Conservation (phyloP, 2,113 vertebrate species). For the Daboia siamensis region DNA sequence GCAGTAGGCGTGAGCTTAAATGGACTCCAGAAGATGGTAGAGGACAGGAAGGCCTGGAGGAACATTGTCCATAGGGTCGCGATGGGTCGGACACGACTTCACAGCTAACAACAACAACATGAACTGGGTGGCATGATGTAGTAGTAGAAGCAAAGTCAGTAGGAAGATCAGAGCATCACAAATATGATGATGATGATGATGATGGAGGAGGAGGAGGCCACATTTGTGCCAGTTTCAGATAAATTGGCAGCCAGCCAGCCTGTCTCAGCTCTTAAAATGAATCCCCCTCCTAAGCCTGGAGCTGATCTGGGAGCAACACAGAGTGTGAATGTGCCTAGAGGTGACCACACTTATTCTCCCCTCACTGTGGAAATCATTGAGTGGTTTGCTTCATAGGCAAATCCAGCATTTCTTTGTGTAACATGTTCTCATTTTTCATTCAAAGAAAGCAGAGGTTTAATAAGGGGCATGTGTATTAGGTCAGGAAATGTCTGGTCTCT, state of each 20-base stretch:
- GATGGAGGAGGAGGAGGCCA: background rate
- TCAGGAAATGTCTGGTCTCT: background rate
- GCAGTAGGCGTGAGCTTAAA: too few species aligned
- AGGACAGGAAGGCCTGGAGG: too few species aligned
- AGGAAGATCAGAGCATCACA: too few species aligned
- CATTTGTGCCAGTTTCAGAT: background rate
- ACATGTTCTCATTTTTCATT: background rate
- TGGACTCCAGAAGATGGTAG: too few species aligned
- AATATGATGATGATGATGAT: too few species aligned
- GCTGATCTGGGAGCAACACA: background rate
- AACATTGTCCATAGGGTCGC: too few species aligned
- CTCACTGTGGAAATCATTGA: background rate
- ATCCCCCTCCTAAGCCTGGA: background rate
- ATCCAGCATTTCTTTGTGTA: background rate
- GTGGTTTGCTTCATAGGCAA: background rate
- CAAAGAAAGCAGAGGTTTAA: background rate
- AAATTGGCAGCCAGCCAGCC: background rate
- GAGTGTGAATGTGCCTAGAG: background rate
- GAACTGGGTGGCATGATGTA: too few species aligned
- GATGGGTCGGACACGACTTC: too few species aligned
- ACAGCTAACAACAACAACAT: too few species aligned
- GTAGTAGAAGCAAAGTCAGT: too few species aligned
- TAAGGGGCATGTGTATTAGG: background rate
- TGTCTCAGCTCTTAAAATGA: background rate
- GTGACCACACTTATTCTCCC: background rate